A percentile compares a stretch with the other conserved stretches of the same genome.
These are phyloP conservation scores for Hystrix cristata DNA, from an alignment of 2,113 vertebrate genomes.

Conservation along the genomic window DNA sequence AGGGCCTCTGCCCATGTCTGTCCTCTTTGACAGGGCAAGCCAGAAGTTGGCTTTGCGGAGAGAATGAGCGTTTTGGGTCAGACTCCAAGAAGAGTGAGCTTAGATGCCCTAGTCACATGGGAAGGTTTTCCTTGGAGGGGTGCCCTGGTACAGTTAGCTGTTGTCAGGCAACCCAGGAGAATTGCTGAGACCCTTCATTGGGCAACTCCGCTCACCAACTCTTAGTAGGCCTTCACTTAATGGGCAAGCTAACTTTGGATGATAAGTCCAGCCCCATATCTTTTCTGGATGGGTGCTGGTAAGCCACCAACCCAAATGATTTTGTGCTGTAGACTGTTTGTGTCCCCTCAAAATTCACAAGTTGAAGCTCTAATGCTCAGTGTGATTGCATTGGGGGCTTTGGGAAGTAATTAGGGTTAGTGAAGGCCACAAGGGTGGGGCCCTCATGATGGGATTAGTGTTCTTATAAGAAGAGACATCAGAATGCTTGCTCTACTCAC, in stretches of 20 bases:
- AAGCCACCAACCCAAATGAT: not conserved
- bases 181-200: not conserved
- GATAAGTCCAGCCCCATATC: not conserved
- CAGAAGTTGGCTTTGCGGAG: not conserved
- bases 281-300: not conserved
- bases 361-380: not conserved
- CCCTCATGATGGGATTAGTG: not conserved
- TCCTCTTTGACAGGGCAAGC: not conserved
- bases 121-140: not conserved
- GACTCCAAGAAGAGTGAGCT: not conserved
- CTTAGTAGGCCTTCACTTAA: not conserved
- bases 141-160: not conserved
- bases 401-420: not conserved
- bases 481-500: not conserved
- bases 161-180: not conserved
- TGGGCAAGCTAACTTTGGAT: not conserved
- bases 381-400: not conserved
- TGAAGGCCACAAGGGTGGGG: not conserved
- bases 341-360: not conserved
- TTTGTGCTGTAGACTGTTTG: not conserved
- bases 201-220: not conserved
- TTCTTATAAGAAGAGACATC: not conserved
- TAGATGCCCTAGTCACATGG: no score
- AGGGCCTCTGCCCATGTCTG: not conserved
- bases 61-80: not conserved